phyloP scores from a whole-genome alignment of 1,140 invertebrate species.

The Nasonia giraulti region DNA sequence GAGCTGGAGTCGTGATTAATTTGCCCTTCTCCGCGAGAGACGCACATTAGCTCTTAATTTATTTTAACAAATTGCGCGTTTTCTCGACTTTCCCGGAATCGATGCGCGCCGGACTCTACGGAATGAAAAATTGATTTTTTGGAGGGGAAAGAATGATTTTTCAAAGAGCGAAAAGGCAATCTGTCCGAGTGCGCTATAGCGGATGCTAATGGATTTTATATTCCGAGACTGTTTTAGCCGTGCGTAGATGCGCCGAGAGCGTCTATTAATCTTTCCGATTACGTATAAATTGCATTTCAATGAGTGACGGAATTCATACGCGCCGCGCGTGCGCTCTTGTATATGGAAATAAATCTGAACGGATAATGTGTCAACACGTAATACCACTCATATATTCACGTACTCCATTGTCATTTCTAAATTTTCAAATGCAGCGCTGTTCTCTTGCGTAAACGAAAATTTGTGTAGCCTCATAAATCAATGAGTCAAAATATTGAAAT shows the following conservation, averaged over 20 bases:
- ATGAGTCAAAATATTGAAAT: too few relatives aligned
- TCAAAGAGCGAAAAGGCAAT: neutral
- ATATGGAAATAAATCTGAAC: neutral
- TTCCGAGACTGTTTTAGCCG: neutral
- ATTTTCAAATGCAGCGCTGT: neutral
- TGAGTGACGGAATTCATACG: neutral
- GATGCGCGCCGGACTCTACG: neutral
- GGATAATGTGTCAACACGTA: neutral
- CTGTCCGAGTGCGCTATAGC: too few relatives aligned
- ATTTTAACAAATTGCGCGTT: slow-evolving; percentile 48
- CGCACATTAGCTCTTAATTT: slow-evolving; percentile 44
- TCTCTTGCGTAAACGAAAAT: neutral
- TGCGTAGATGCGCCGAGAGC: too few relatives aligned
- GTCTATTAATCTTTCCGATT: slow-evolving; percentile 20
- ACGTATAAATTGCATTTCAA: neutral
- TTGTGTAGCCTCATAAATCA: neutral
- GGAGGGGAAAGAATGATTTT: neutral
- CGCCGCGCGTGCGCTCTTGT: too few relatives aligned
- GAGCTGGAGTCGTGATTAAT: slow-evolving; percentile 38
- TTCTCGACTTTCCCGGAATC: slow-evolving; percentile 27
- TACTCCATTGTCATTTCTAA: too few relatives aligned
- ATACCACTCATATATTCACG: neutral
- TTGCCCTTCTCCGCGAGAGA: neutral
- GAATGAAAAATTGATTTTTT: slow-evolving; percentile 39
- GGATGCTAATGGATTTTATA: slow-evolving; percentile 16